phyloP scores from a whole-genome alignment of 2,113 vertebrate species.

The Cyprinodon variegatus region DNA sequence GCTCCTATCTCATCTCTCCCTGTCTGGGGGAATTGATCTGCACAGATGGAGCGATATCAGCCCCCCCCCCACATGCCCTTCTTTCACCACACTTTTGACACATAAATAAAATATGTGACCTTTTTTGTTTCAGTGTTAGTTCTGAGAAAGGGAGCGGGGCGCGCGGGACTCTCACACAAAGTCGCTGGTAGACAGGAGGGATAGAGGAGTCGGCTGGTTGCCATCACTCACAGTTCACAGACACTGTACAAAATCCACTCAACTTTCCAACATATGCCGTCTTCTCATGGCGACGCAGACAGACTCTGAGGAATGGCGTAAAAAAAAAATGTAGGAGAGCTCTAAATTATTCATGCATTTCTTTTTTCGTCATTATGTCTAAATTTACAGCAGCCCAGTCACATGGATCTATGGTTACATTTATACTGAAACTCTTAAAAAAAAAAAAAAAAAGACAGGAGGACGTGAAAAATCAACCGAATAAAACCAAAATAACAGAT shows the following conservation, averaged over 20 bases:
- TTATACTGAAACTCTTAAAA: constrained; percentile 76
- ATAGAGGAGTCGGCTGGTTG: constrained; percentile 61
- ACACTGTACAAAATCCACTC: constrained; percentile 69
- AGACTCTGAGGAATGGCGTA: constrained; percentile 75
- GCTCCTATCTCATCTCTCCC: constrained; percentile 62
- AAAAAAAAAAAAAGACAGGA: constrained; percentile 48
- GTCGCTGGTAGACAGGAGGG: constrained; percentile 58
- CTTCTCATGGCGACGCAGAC: constrained; percentile 75
- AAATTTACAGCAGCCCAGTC: constrained; percentile 63
- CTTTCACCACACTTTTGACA: constrained; percentile 75
- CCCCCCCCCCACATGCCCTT: constrained; percentile 54
- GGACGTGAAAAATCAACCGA: constrained; percentile 67
- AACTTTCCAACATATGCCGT: constrained; percentile 65
- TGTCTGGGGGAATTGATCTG: constrained; percentile 80
- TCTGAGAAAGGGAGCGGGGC: constrained; percentile 53
- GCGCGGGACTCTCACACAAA: constrained; percentile 53
- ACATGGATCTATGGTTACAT: constrained; percentile 27
- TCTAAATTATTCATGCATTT: constrained; percentile 78
- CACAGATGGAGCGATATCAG: constrained; percentile 73
- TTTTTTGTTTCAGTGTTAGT: constrained; percentile 73
- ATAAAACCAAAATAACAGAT: constrained; percentile 85
- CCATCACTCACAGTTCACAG: constrained; percentile 74
- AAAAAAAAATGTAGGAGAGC: constrained; percentile 74
- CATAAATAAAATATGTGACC: constrained; percentile 82
- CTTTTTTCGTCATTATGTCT: constrained; percentile 69